Evolutionary conservation across 1,140 invertebrate species (phyloP).

Genomic region (Teleopsis dalmanni): DNA sequence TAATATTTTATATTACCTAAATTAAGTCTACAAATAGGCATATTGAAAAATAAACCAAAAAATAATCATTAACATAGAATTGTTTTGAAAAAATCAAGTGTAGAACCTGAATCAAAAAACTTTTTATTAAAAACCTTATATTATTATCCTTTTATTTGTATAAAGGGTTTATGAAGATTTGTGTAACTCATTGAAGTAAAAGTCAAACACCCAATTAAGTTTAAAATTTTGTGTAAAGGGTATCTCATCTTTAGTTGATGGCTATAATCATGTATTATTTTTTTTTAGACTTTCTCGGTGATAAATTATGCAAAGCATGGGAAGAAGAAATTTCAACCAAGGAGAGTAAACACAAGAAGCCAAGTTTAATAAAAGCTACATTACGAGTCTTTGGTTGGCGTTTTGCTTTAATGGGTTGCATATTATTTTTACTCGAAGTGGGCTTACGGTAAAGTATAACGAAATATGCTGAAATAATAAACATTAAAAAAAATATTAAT

Average conservation of each 20-base stretch:
- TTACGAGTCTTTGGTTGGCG: constrained; percentile 34
- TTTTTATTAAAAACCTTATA: background rate
- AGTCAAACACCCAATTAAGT: background rate
- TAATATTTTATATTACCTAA: no score
- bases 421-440: constrained; percentile 34
- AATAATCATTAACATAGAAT: no score
- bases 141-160: background rate
- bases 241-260: no score
- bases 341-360: constrained; percentile 32
- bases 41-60: no score
- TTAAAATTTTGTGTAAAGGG: background rate
- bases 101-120: background rate
- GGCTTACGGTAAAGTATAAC: constrained; percentile 35
- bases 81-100: no score
- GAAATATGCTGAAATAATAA: background rate
- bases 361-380: constrained; percentile 31
- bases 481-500: background rate
- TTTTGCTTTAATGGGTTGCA: constrained; percentile 28
- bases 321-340: constrained; percentile 34
- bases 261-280: background rate
- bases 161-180: no score
- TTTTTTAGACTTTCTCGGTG: constrained; percentile 32
- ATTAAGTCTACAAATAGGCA: no score
- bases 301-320: constrained; percentile 32
- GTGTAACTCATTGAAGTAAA: no score